A percentile compares a stretch with the other conserved stretches of the same genome.
Evolutionary conservation across 2,113 vertebrate genomes (phyloP).

Genomic region (Gavia stellata): DNA sequence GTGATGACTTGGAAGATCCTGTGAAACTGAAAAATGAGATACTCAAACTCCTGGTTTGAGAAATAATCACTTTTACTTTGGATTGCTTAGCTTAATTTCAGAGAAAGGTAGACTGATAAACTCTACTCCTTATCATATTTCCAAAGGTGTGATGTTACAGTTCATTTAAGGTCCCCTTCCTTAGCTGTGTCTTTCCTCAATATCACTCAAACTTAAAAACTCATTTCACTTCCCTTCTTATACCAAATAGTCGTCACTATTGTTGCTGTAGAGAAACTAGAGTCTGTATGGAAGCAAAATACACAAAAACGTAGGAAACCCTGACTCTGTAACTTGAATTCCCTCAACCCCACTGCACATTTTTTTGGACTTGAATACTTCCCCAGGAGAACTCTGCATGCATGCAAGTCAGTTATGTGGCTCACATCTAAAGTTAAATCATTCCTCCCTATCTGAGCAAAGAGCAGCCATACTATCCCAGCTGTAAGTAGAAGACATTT

Average conservation of each 20-base stretch:
- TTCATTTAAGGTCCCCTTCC: background rate
- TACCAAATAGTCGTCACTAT: background rate
- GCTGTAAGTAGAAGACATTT: background rate
- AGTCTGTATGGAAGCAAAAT: background rate
- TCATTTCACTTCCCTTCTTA: background rate
- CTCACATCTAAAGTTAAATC: background rate
- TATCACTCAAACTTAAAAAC: background rate
- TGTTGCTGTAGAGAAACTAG: background rate
- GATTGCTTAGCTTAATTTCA: background rate
- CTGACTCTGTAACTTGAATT: background rate
- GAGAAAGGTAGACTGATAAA: background rate
- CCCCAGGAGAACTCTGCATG: background rate
- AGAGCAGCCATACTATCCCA: background rate
- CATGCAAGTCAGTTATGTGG: background rate
- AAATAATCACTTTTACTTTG: slow-evolving; percentile 11
- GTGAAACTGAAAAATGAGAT: slow-evolving; percentile 10
- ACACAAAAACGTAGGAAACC: background rate
- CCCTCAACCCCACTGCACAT: background rate
- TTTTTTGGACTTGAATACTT: background rate
- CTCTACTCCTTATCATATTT: background rate
- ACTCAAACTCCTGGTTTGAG: background rate
- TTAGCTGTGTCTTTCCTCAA: background rate
- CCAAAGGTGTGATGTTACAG: background rate
- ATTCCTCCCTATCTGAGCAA: background rate
- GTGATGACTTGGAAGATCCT: background rate